phyloP scores from a whole-genome alignment of 2,888 invertebrate genomes.

The Platycnemis pennipes region DNA sequence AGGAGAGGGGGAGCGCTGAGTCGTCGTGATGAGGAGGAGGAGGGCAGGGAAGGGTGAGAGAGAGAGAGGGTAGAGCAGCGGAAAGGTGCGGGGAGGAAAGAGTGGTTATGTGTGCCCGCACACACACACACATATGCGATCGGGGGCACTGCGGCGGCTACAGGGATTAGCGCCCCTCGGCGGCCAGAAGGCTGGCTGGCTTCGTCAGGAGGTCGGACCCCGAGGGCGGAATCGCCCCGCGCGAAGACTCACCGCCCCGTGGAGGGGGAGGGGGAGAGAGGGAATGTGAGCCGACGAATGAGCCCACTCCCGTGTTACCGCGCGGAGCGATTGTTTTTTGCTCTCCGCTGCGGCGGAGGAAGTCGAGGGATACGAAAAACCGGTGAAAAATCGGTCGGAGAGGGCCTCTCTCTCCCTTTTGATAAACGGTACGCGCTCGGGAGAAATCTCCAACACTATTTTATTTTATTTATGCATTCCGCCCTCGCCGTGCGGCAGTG shows the following conservation, averaged over 20 bases:
- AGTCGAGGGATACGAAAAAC: not conserved
- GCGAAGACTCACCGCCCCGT: not conserved
- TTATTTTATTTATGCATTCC: not conserved
- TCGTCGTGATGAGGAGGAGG: constrained; percentile 47
- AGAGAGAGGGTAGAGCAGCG: not conserved
- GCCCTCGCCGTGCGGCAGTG: not conserved
- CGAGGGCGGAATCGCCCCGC: not conserved
- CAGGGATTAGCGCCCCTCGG: not conserved
- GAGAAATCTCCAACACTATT: not conserved
- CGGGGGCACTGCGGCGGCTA: constrained; percentile 15
- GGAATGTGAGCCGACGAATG: not conserved
- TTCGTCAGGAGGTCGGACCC: not conserved
- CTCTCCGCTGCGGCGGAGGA: not conserved
- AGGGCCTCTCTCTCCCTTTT: not conserved
- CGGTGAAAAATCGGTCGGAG: not conserved
- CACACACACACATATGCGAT: not conserved
- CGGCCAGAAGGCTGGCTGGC: not conserved
- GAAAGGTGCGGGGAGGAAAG: not conserved
- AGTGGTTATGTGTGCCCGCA: not conserved
- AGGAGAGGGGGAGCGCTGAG: not conserved
- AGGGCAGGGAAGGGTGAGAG: not conserved
- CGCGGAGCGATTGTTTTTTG: not conserved
- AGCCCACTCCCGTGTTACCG: not conserved
- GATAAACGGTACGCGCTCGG: not conserved
- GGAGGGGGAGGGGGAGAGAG: not conserved